Evolutionary conservation across 2,888 invertebrate species (phyloP).

Genomic region (Tridacna gigas): DNA sequence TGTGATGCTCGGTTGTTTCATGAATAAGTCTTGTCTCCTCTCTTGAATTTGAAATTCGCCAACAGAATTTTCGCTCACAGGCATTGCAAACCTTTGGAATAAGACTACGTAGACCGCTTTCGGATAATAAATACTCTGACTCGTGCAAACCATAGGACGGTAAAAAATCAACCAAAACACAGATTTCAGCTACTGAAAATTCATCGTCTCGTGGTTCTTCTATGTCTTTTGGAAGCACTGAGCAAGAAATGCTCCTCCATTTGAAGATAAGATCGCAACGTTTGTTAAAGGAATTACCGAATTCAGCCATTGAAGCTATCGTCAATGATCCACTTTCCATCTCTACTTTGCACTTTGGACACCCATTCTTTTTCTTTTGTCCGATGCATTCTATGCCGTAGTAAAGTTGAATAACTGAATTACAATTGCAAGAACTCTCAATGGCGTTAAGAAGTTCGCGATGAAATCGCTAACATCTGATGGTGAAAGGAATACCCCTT

Average conservation of each 20-base stretch:
- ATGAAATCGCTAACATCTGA: not conserved
- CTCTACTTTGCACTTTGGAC: not conserved
- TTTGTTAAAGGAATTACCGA: not conserved
- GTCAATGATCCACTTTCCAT: not conserved
- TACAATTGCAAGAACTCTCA: not conserved
- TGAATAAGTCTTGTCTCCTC: not conserved
- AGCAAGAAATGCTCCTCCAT: not conserved
- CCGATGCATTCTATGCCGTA: not conserved
- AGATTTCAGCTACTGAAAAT: not conserved
- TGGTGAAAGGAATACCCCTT: not conserved
- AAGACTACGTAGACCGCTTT: not conserved
- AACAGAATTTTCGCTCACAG: not conserved
- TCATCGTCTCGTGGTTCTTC: not conserved
- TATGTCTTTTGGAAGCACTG: not conserved
- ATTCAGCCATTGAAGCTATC: conserved; percentile 7
- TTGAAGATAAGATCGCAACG: not conserved
- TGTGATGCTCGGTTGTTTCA: not conserved
- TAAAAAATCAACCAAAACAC: not conserved
- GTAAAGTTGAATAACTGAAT: not conserved
- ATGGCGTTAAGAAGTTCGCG: not conserved
- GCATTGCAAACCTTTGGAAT: conserved; percentile 7
- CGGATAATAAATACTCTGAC: not conserved
- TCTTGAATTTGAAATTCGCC: not conserved
- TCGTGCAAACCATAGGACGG: not conserved
- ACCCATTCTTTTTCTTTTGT: not conserved